phyloP scores from a whole-genome alignment of 1,140 invertebrate species.

The Pachyrhynchus sulphureomaculatus region DNA sequence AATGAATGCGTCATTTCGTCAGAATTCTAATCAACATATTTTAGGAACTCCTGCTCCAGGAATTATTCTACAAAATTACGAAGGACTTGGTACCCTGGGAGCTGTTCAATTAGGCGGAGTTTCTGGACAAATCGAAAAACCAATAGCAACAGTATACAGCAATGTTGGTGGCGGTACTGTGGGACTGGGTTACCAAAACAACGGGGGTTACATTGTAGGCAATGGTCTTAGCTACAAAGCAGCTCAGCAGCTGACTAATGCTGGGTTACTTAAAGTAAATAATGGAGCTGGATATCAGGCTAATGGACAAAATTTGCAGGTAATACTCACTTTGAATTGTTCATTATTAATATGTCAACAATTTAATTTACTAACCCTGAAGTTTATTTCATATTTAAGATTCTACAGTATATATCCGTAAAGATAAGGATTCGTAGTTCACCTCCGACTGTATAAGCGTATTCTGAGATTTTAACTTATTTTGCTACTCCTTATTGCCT shows the following conservation, averaged over 20 bases:
- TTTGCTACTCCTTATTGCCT: too few species aligned
- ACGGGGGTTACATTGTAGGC: conserved; percentile 12
- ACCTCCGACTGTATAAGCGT: not conserved
- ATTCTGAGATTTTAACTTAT: not conserved
- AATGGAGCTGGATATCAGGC: conserved; percentile 17
- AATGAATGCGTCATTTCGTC: too few species aligned
- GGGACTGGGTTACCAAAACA: conserved; percentile 19
- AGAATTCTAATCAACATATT: too few species aligned
- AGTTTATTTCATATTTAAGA: too few species aligned
- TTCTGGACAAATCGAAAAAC: conserved; percentile 37
- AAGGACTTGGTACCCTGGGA: conserved; percentile 45
- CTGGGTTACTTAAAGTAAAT: conserved; percentile 34
- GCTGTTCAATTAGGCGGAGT: conserved; percentile 41
- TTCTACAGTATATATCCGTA: too few species aligned
- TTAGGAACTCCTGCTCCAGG: conserved; percentile 3
- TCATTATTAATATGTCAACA: too few species aligned
- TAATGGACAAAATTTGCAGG: not conserved
- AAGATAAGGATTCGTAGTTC: too few species aligned
- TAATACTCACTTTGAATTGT: not conserved
- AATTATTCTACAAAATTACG: conserved; percentile 37
- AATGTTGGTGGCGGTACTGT: conserved; percentile 29
- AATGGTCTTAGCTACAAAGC: conserved; percentile 33
- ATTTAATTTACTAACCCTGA: too few species aligned
- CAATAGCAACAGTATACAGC: conserved; percentile 42
- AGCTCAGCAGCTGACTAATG: conserved; percentile 35